These are phyloP conservation scores for Hyperoplus lanceolatus DNA, from an alignment of 2,797 vertebrate species.

Conservation along the genomic window DNA sequence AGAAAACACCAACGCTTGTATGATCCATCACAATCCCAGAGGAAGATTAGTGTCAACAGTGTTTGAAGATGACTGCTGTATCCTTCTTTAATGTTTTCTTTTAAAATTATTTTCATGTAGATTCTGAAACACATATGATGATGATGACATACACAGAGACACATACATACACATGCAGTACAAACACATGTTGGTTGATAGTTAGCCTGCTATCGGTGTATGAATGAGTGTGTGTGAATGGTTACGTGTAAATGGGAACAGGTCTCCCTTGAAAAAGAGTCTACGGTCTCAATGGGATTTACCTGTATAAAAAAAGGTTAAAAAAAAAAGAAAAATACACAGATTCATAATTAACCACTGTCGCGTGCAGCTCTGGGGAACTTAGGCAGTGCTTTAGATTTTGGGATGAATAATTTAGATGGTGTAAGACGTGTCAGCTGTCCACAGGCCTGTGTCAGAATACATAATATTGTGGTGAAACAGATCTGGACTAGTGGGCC, in stretches of 20 bases:
- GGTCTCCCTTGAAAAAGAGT: no score
- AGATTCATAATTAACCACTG: constrained; percentile 8
- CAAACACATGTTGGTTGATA: no score
- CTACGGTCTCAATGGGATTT: no score
- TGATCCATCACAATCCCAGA: constrained; percentile 38
- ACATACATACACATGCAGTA: no score
- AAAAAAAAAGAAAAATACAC: not conserved
- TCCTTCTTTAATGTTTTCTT: constrained; percentile 13
- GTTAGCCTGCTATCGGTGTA: no score
- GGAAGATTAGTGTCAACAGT: constrained; percentile 42
- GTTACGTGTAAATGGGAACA: no score
- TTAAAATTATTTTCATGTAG: constrained; percentile 14
- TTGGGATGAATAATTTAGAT: constrained; percentile 64
- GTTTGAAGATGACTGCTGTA: constrained; percentile 44
- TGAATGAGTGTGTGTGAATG: no score
- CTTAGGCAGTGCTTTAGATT: constrained; percentile 16
- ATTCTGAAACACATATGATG: constrained; percentile 31
- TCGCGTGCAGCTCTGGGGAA: constrained; percentile 6
- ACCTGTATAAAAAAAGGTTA: no score
- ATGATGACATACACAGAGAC: not conserved
- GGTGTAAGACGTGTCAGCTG: constrained; percentile 44
- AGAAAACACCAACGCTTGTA: constrained; percentile 37
- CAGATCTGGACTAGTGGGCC: constrained; percentile 14
- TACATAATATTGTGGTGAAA: constrained; percentile 42
- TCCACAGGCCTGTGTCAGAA: constrained; percentile 34